These are phyloP conservation scores for Hippocampus barbouri DNA, from an alignment of 2,113 vertebrate genomes.

Conservation along the genomic window DNA sequence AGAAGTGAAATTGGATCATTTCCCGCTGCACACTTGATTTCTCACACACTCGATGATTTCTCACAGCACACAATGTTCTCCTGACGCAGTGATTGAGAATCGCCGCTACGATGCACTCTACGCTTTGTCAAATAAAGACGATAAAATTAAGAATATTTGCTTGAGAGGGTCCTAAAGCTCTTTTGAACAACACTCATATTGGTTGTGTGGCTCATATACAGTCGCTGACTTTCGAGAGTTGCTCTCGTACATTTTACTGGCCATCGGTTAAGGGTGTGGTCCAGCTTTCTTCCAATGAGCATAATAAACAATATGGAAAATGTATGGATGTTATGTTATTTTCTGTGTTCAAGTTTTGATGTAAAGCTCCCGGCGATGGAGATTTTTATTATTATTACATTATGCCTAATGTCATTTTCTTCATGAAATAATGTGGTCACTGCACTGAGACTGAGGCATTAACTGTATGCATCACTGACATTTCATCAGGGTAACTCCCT, in stretches of 20 bases:
- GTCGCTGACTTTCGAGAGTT: background rate
- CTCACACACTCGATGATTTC: too few relatives aligned
- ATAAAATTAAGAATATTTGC: background rate
- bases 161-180: background rate
- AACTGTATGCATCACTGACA: conserved; percentile 33
- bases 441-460: conserved; percentile 39
- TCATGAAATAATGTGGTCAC: conserved; percentile 6
- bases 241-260: background rate
- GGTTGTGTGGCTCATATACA: background rate
- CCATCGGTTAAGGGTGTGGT: background rate
- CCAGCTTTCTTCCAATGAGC: background rate
- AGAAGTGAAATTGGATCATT: background rate
- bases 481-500: conserved; percentile 42
- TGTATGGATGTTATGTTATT: background rate
- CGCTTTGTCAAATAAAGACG: background rate
- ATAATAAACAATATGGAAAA: background rate
- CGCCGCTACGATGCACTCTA: background rate
- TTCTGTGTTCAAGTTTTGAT: background rate
- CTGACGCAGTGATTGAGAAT: background rate
- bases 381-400: conserved; percentile 17
- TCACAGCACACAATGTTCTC: background rate
- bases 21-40: background rate
- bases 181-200: background rate
- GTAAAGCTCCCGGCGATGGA: conserved; percentile 24
- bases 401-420: conserved; percentile 1